Evolutionary conservation across 2,113 vertebrate species (phyloP), one percentile per base, ranked within the genome.

Genomic region (Turnix velox): DNA sequence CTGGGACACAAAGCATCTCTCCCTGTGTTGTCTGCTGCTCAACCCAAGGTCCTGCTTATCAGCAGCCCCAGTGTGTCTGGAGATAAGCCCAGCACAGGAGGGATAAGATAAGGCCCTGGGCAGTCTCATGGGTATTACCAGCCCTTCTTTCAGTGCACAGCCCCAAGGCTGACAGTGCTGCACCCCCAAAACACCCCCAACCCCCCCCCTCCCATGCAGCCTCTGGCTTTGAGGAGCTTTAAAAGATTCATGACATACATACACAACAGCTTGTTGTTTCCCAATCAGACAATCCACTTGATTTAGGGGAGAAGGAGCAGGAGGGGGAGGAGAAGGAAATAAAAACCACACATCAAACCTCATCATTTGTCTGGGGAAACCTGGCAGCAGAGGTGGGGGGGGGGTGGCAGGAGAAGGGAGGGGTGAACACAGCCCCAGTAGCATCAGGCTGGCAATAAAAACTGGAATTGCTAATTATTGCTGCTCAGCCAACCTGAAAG

Each of bases 31-130:
- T n/a, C n/a, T n/a, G n/a, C n/a, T n/a, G n/a, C 84, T 66, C 84
- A 88, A 52, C 63, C 87, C 94, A 94, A 92, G 95, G 94, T 91
- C 93, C 51, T 7, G 73, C 77, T 91, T 94, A 93, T 94, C 90
- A 54, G 59, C 68, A 40, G 80, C 73, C 33, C 94, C 17, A 82
- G 63, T 87, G 18, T 16, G 87, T 87, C 92, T 84, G 92, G 28
- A 9, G 92, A 94, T 95, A 94, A 94, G 83, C 14, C 40, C 14
- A 17, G 69, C 11, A 9, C 61, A 37, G 5, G 10, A 14, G 62
- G 59, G 58, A 55, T 43, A 30, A 95, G 95, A 94, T 90, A 94
- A 94, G 85, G 71, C 58, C 7, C 22, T 9, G 2, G 1, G 40
- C 65, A 76, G 88, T 51, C 92, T 46, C 14, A 4, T 24, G 25